Base-by-base conservation (phyloP, 2,113 vertebrate genomes). In the Argyrosomus japonicus region DNA sequence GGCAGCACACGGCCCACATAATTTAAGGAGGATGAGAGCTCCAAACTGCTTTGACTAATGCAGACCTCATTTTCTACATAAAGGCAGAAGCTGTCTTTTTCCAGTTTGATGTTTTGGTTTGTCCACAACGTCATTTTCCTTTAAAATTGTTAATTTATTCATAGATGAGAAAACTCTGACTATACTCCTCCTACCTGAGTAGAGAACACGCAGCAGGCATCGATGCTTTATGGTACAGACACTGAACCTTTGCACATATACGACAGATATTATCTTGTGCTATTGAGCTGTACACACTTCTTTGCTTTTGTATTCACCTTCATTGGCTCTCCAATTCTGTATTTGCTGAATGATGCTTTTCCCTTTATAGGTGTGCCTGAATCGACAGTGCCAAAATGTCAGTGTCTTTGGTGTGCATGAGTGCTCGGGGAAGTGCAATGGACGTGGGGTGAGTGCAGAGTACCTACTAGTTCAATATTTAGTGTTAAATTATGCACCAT, bases 351-450 rank as follows among this genome's bases (percentile, higher is more conserved):
- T 51, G 45, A 68, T 65, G 58, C 32, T 83, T 51, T 87, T 68
- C 17, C 61, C 48, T 63, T 81, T 43, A 47, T 88, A 99, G 98
- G 96, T 99, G 86, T 99, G 98, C 83, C 95, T 99, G 77, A 97
- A 97, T 65, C 97, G 98, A 1, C 96, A 87, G 36, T 99, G 98
- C 87, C 97, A 99, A 90, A 99, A 99, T 17, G 93, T 97, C 57
- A 99, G 97, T 2, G 92, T 97, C 54, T 99, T 99, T 18, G 97
- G 97, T 0, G 96, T 99, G 21, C 96, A 97, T 0, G 95, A 95
- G n/a, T 99, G 98, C 87, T 95, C 94, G 0, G 92, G 83, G 15
- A 98, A 96, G 90, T 99, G 98, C 94, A 97, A 96, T 0, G 95
- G 96, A 80, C 95, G 96, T 63, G 98, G 98, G 91, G 98, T 99